Evolutionary conservation across 2,113 vertebrate species (phyloP), one percentile per base, ranked within the genome.

Genomic region (Pachyramphus minor): DNA sequence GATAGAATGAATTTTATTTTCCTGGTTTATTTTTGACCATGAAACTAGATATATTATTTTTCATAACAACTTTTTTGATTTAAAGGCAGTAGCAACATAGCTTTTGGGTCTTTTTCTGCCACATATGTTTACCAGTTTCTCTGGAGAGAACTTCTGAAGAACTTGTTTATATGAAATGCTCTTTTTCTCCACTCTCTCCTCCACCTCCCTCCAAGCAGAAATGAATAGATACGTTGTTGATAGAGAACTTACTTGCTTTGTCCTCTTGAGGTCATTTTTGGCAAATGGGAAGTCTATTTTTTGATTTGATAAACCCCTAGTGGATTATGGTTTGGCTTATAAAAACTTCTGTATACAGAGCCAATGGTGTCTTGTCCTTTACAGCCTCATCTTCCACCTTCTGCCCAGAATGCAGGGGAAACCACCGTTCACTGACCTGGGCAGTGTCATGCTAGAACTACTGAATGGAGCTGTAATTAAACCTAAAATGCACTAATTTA

Each of bases 251-350:
- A 68, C 60, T 85, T 94, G 64, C 53, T 84, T 92, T 95, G 80
- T 90, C 45, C 79, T 91, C 89, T 86, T 92, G 82, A 95, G 89
- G 68, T 93, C 71, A 90, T 86, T 75, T 94, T 91, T 96, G 94
- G 86, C 84, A 89, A 90, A 52, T 37, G 6, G 44, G 45, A 59
- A 81, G 73, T 84, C 74, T 95, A 35, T 81, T 95, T 95, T 95
- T 93, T 85, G 37, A 78, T 95, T 85, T 87, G 69, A 91, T 93
- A 95, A 95, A 81, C 75, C 63, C 81, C 89, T 84, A 20, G 69
- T 88, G 88, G 80, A 94, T 87, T 97, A 79, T 89, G 83, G 69
- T 94, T 96, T 95, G 94, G 84, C 91, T 72, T 83, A 28, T 91
- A 42, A 58, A 84, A 94, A 12, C 60, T 76, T 49, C 63, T 58